Base-by-base conservation (phyloP, 53 echinoderm and acorn worm species). In the Echinarachnius parma region DNA sequence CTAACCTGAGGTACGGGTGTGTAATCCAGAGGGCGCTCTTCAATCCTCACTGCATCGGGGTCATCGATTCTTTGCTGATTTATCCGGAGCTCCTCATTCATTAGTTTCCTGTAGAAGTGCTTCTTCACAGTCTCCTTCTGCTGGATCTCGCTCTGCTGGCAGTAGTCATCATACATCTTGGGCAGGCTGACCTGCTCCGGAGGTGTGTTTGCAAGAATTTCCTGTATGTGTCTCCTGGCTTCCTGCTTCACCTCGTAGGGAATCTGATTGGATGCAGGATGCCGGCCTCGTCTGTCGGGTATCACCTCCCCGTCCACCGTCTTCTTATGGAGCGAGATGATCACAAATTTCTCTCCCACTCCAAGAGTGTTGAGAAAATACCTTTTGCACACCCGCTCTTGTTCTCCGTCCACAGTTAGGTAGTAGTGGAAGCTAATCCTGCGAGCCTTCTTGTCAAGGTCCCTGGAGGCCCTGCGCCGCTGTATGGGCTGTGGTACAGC, bases 321-420 rank as follows among this genome's bases (percentile, higher is more conserved):
- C 48, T 69, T 69, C 35, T 69, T 69, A 34, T 53, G 70, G 11
- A 69, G 53, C 16, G 70, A 53, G 31, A 69, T 69, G 33, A 69
- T 69, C 21, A 69, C 70, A 69, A 69, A 69, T 35, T 69, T 69
- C 15, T 69, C 70, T 31, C 70, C 70, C 30, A 69, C 70, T 1
- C 34, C 52, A 33, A 69, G 70, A 1, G 70, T 69, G 54, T 53
- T 69, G 21, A 69, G 70, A 21, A 69, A 69, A 24, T 53, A 69
- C 23, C 34, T 69, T 35, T 69, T 69, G 36, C 70, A 69, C 34
- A 69, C 70, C 37, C 53, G 50, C 16, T 35, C 53, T 35, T 35
- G 35, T 20, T 22, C 34, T 5, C 36, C 53, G 25, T 53, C 37
- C 15, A 31, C 33, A 22, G 53, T 50, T 34, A 69, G 35, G 53